These are phyloP conservation scores for Papilio polytes DNA, from an alignment of 1,140 invertebrate species.

Conservation along the genomic window DNA sequence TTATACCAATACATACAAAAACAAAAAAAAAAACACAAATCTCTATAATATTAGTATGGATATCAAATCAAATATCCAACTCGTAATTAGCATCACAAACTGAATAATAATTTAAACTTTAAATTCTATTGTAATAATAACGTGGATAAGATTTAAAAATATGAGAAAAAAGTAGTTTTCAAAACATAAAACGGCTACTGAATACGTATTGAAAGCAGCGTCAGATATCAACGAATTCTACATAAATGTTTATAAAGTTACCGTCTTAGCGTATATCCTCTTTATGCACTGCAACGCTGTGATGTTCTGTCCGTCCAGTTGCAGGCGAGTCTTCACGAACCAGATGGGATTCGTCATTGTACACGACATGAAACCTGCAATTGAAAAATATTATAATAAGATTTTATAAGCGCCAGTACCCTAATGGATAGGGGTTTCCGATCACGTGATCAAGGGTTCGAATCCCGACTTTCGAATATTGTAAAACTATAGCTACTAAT, in stretches of 20 bases:
- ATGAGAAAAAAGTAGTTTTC: background rate
- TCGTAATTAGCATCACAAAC: no score
- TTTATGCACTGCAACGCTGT: slow-evolving; percentile 91
- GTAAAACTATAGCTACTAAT: no score
- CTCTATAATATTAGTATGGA: no score
- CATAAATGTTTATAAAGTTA: slow-evolving; percentile 57
- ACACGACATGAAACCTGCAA: slow-evolving; percentile 96
- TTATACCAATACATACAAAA: no score
- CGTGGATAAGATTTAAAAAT: background rate
- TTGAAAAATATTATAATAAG: slow-evolving; percentile 43
- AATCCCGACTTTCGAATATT: no score
- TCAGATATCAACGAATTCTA: background rate
- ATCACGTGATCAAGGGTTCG: no score
- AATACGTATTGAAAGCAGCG: background rate
- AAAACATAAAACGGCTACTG: background rate
- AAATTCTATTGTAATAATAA: no score
- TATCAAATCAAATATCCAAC: no score
- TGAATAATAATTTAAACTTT: no score
- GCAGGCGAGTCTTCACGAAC: slow-evolving; percentile 99
- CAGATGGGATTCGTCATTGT: slow-evolving; percentile 99
- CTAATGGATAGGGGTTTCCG: no score
- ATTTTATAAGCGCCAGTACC: no score
- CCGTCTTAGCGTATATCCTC: slow-evolving; percentile 91
- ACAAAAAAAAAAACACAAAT: no score
- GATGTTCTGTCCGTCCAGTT: slow-evolving; percentile 94